These are phyloP conservation scores for Antennarius striatus DNA, from an alignment of 2,113 vertebrate genomes.

Conservation along the genomic window DNA sequence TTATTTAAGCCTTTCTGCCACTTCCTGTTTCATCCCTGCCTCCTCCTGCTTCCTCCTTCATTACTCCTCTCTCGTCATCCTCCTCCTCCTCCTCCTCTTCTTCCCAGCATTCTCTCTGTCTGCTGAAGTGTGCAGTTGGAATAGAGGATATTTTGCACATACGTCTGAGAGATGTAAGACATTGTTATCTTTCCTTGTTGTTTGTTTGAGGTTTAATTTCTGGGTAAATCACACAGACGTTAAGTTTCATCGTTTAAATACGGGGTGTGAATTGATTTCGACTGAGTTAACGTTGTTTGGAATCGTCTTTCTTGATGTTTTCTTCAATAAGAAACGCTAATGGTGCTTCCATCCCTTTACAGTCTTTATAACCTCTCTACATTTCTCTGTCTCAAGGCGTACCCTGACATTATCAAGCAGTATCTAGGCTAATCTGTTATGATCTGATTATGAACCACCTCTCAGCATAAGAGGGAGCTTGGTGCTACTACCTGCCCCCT, in stretches of 20 bases:
- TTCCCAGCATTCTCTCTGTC: constrained; percentile 20
- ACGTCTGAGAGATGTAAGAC: background rate
- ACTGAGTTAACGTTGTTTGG: background rate
- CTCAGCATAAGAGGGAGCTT: constrained; percentile 62
- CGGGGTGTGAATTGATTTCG: background rate
- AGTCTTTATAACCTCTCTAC: constrained; percentile 48
- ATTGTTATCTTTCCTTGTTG: constrained; percentile 18
- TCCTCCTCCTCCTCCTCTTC: no score
- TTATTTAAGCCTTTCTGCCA: constrained; percentile 44
- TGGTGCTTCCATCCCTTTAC: constrained; percentile 15
- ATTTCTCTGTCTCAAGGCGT: constrained; percentile 77
- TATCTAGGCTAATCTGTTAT: constrained; percentile 82
- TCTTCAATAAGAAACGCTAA: constrained; percentile 4
- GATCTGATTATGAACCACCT: constrained; percentile 79
- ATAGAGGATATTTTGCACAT: constrained; percentile 14
- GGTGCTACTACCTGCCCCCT: constrained; percentile 83
- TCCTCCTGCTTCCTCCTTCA: constrained; percentile 39
- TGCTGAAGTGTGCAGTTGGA: constrained; percentile 29
- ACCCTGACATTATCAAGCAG: constrained; percentile 81
- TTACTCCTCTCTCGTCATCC: constrained; percentile 19
- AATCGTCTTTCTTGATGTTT: background rate
- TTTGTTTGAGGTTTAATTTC: constrained; percentile 6
- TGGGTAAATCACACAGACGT: constrained; percentile 7
- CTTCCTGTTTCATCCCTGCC: constrained; percentile 49
- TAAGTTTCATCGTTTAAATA: background rate